Conservation (phyloP, 2,888 invertebrate genomes). For the Phania funesta region DNA sequence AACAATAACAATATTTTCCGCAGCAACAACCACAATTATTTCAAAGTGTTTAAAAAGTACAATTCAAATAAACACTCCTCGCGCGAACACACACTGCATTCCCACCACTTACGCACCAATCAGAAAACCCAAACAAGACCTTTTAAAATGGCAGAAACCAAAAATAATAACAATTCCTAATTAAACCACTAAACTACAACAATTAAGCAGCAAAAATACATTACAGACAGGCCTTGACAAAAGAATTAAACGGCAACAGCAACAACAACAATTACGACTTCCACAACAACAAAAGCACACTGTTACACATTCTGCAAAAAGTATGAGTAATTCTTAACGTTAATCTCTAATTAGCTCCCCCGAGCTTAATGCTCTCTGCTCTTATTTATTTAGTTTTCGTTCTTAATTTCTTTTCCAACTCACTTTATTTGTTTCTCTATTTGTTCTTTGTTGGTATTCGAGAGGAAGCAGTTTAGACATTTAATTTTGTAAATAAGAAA, state of each 20-base stretch:
- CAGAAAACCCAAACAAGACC: neutral
- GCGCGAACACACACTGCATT: neutral
- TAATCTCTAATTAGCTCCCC: conserved; percentile 80
- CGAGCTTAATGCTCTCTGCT: conserved; percentile 46
- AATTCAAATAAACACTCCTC: conserved; percentile 5
- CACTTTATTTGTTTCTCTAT: neutral
- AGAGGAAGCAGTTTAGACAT: neutral
- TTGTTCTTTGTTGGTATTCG: neutral
- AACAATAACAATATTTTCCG: neutral
- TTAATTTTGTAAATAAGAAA: neutral
- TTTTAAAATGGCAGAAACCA: conserved; percentile 19
- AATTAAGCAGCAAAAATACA: conserved; percentile 44
- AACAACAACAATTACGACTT: conserved; percentile 9
- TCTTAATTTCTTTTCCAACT: neutral
- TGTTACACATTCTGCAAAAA: conserved; percentile 48
- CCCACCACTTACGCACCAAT: neutral
- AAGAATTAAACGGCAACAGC: conserved; percentile 32
- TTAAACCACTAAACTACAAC: conserved; percentile 56
- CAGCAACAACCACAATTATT: conserved; percentile 19
- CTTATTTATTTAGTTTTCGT: neutral
- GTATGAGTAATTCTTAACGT: conserved; percentile 76
- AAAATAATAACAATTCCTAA: conserved; percentile 31
- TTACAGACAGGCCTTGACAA: too few species aligned
- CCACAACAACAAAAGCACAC: neutral
- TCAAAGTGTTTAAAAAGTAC: conserved; percentile 50